A percentile compares a stretch with the other conserved stretches of the same genome.
These are phyloP conservation scores for Parapsyche elsis DNA, from an alignment of 1,140 invertebrate species.

Conservation along the genomic window DNA sequence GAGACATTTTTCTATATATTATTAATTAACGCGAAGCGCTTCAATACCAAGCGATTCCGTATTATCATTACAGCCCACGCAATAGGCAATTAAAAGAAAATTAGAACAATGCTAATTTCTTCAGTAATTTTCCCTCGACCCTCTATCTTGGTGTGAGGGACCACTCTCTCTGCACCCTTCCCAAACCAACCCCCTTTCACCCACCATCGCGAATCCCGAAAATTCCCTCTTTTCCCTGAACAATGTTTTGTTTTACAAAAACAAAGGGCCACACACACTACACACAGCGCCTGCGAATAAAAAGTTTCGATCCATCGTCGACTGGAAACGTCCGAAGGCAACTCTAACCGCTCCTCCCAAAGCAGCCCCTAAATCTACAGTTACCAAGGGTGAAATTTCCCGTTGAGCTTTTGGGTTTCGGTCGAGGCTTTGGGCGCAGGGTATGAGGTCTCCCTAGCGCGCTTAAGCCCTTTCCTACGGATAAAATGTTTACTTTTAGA, in stretches of 20 bases:
- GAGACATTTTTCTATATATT: background rate
- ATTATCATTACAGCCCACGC: constrained; percentile 45
- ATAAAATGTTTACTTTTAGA: constrained; percentile 51
- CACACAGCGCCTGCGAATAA: constrained; percentile 33
- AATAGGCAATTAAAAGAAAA: constrained; percentile 50
- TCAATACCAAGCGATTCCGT: constrained; percentile 37
- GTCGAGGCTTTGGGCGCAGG: background rate
- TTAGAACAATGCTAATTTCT: constrained; percentile 53
- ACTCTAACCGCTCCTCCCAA: background rate
- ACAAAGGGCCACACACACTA: constrained; percentile 40
- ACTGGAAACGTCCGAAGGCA: background rate
- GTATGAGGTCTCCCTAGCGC: background rate
- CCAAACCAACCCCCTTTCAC: background rate
- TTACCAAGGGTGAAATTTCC: background rate
- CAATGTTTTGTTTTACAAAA: constrained; percentile 50
- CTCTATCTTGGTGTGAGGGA: background rate
- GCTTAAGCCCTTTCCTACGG: background rate
- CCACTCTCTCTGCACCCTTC: no score
- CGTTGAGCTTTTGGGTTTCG: background rate
- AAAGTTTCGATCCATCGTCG: constrained; percentile 24
- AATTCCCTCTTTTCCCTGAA: constrained; percentile 32
- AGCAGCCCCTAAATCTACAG: background rate
- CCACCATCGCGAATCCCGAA: constrained; percentile 17
- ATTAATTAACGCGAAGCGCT: constrained; percentile 16
- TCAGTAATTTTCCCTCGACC: constrained; percentile 46